Base-by-base conservation (phyloP, 1,140 invertebrate species). In the Dreissena rostriformis region DNA sequence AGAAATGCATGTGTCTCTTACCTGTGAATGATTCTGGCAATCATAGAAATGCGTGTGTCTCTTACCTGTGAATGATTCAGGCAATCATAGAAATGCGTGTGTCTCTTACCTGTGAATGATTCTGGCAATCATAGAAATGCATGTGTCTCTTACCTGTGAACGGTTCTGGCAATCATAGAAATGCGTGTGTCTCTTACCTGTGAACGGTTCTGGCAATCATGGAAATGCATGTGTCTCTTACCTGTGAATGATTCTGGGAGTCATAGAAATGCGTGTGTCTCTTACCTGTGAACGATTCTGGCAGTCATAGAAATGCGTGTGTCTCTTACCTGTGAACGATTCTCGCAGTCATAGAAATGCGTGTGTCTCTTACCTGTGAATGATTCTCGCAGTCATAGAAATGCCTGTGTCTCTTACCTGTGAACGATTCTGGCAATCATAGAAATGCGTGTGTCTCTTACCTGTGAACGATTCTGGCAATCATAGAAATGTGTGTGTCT, bases 121-220 rank as follows among this genome's bases (percentile, higher is more conserved):
- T 89, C 98, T 95, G 49, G 96, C 95, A 57, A 94, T 89, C 97
- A 99, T 99, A 94, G n/a, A n/a, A n/a, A n/a, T n/a, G n/a, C n/a
- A n/a, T 39, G 8, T 39, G 2, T 39, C 39, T 8, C 39, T 78
- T 88, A 93, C 93, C 96, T 97, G 90, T 97, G 96, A 7, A 94
- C 88, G 89, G 99, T 98, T 89, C 98, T 95, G 49, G 96, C 95
- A 57, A 94, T 89, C 97, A 99, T 99, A 94, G n/a, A n/a, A n/a
- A n/a, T n/a, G n/a, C n/a, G n/a, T 39, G 8, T 39, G 2, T 39
- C 39, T 8, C 39, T 78, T 88, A 93, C 93, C 96, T 97, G 90
- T 97, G 96, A 7, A 94, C 88, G 89, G 99, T 98, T 89, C 98
- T 95, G 49, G 96, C 95, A 57, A 94, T 89, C 97, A 99, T 99